Conservation (phyloP, 2,113 vertebrate genomes). For the Sapayoa aenigma region DNA sequence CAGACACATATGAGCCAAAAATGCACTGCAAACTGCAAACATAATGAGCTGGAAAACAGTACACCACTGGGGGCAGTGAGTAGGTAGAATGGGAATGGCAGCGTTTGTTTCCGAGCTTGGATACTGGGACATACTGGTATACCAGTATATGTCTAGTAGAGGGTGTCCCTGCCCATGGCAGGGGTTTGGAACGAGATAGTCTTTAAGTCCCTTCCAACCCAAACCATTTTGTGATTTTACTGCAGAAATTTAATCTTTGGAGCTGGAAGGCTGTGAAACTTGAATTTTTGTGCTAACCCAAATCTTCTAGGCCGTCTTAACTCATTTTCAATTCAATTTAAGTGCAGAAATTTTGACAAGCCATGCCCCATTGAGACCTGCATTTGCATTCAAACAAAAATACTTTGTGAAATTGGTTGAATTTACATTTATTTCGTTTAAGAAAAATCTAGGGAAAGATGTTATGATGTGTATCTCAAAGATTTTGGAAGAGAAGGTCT, state of each 20-base stretch:
- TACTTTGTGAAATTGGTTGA: not conserved
- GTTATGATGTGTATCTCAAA: not conserved
- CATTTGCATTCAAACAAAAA: not conserved
- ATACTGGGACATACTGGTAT: not conserved
- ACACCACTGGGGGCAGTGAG: rapidly evolving
- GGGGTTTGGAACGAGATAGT: not conserved
- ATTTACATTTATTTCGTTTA: not conserved
- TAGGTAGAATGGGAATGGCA: not conserved
- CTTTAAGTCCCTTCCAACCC: not conserved
- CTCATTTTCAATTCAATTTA: not conserved
- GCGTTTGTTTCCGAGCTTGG: not conserved
- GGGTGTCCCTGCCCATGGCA: not conserved
- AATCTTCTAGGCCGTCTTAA: not conserved
- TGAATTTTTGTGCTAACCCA: not conserved
- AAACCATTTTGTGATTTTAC: not conserved
- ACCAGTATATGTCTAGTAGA: not conserved
- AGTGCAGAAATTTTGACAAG: not conserved
- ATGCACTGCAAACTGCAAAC: not conserved
- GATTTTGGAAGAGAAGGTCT: not conserved
- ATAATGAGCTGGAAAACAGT: not conserved
- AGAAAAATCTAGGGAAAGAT: not conserved
- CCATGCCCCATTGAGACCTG: not conserved
- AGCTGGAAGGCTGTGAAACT: not conserved
- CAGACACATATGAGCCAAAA: not conserved
- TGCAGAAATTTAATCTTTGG: not conserved